Conservation (phyloP, 2,888 invertebrate genomes). For the Ecliptopera silaceata region DNA sequence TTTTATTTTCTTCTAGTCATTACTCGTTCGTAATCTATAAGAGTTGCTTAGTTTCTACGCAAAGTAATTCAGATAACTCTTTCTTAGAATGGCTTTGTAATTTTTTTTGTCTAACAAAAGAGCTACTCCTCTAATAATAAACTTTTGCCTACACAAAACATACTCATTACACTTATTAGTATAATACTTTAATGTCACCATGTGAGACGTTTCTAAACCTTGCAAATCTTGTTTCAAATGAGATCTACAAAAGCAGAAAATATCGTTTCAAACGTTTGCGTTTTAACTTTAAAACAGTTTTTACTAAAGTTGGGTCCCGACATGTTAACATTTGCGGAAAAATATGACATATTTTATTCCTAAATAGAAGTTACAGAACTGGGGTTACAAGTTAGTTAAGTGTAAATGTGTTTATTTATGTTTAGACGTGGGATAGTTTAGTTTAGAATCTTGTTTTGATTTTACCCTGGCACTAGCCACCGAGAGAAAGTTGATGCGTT, state of each 20-base stretch:
- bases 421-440: slow-evolving; percentile 12
- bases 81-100: too few species aligned
- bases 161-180: too few species aligned
- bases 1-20: too few species aligned
- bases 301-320: background rate
- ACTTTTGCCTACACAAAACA: too few species aligned
- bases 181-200: background rate
- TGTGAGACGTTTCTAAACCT: background rate
- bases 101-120: too few species aligned
- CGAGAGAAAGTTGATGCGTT: too few species aligned
- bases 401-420: slow-evolving; percentile 22
- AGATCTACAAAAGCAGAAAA: background rate
- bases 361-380: slow-evolving; percentile 18
- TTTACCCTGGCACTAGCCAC: too few species aligned
- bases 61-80: too few species aligned
- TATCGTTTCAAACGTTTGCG: background rate
- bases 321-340: slow-evolving; percentile 1
- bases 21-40: too few species aligned
- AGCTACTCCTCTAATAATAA: too few species aligned
- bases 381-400: slow-evolving; percentile 9
- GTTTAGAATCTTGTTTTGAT: too few species aligned
- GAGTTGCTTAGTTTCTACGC: too few species aligned
- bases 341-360: slow-evolving; percentile 4
- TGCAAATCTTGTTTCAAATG: background rate
- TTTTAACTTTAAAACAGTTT: background rate